These are phyloP conservation scores for Lottia scabra DNA, from an alignment of 2,888 invertebrate genomes.

Conservation along the genomic window DNA sequence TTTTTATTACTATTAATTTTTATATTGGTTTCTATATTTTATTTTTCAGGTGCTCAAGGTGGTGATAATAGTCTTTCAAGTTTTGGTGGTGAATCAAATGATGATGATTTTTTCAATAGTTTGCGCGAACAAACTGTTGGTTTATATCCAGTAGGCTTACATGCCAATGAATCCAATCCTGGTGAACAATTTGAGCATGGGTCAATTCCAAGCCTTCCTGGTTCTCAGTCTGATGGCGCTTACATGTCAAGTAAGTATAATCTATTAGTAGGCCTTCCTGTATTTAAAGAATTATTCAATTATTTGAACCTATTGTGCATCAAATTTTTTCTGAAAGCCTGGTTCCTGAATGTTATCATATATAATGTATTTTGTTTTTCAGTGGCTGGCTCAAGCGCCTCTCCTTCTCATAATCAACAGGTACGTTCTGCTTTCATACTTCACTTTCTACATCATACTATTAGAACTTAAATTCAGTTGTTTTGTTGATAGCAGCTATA, in stretches of 20 bases:
- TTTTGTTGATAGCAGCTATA: too few relatives aligned
- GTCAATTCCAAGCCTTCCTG: neutral
- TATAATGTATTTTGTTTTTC: neutral
- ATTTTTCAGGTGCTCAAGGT: neutral
- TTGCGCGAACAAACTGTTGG: neutral
- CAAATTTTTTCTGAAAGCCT: too few relatives aligned
- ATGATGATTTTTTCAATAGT: neutral
- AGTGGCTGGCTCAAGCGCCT: neutral
- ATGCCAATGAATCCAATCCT: neutral
- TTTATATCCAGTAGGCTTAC: neutral
- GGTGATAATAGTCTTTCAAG: slow-evolving; percentile 4
- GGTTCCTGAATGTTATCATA: too few relatives aligned
- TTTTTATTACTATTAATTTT: too few relatives aligned
- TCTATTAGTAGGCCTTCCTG: too few relatives aligned
- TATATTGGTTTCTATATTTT: neutral
- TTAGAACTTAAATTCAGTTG: too few relatives aligned
- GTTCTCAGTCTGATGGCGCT: neutral
- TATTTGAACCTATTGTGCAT: too few relatives aligned
- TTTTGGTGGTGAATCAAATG: neutral
- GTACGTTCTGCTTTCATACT: neutral
- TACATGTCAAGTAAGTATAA: neutral
- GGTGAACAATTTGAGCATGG: neutral
- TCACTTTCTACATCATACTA: neutral
- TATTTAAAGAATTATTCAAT: too few relatives aligned
- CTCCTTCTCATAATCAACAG: neutral